Evolutionary conservation across 2,888 invertebrate genomes (phyloP).

Genomic region (Machimus rusticus): DNA sequence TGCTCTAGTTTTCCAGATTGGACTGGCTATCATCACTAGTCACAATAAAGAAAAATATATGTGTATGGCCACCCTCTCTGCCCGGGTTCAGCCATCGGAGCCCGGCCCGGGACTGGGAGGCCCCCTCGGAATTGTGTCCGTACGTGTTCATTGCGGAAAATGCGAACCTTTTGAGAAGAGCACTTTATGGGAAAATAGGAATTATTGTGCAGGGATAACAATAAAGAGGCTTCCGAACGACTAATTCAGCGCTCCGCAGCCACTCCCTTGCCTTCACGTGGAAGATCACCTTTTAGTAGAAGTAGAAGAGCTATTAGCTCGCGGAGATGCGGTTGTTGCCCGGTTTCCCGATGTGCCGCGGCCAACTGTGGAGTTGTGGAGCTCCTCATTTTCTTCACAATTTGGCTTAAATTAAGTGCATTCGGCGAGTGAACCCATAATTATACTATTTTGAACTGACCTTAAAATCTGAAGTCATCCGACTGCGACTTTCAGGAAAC

Average conservation of each 20-base stretch:
- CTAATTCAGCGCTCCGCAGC: neutral
- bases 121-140: constrained; percentile 7
- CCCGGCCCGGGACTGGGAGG: neutral
- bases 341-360: neutral
- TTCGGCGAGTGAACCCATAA: too few species aligned
- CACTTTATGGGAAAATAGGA: constrained; percentile 10
- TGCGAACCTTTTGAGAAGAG: constrained; percentile 31
- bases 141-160: constrained; percentile 24
- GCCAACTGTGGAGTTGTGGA: too few species aligned
- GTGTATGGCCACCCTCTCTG: constrained; percentile 6
- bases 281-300: neutral
- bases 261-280: neutral
- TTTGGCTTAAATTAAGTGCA: too few species aligned
- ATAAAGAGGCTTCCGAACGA: constrained; percentile 4
- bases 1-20: constrained; percentile 43
- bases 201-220: constrained; percentile 24
- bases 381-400: too few species aligned
- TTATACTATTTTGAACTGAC: too few species aligned
- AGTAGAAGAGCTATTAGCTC: neutral
- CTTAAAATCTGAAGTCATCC: too few species aligned
- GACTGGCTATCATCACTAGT: constrained; percentile 43
- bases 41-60: constrained; percentile 44
- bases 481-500: too few species aligned
- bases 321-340: neutral
- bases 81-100: neutral